Evolutionary conservation across 2,888 invertebrate species (phyloP).

Genomic region (Ectemnius lituratus): DNA sequence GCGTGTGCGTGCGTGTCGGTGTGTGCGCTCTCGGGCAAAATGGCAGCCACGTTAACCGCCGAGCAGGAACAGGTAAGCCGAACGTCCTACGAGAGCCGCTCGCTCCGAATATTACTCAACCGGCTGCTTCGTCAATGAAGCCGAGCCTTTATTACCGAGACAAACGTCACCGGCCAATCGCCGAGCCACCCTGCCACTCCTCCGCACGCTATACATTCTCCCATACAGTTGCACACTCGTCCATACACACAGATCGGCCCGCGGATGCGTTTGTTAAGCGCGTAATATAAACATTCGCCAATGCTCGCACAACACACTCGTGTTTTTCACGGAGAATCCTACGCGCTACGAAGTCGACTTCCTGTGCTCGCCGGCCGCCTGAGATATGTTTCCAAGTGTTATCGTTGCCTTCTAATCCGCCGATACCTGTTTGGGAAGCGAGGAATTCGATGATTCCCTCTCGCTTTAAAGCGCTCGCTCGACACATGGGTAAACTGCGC

Average conservation of each 20-base stretch:
- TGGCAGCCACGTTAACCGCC: slow-evolving; percentile 87
- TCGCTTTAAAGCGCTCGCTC: too few species aligned
- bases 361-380: neutral
- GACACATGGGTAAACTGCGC: too few species aligned
- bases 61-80: slow-evolving; percentile 89
- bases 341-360: neutral
- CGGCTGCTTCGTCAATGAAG: neutral
- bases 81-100: slow-evolving; percentile 43
- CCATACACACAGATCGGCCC: neutral
- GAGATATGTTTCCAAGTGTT: too few species aligned
- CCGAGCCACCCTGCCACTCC: too few species aligned
- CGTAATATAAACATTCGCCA: slow-evolving; percentile 38
- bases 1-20: slow-evolving; percentile 43
- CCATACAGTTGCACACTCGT: too few species aligned
- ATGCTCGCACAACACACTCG: neutral
- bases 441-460: too few species aligned
- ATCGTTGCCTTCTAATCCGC: too few species aligned
- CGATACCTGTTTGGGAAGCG: too few species aligned
- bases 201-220: too few species aligned
- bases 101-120: slow-evolving; percentile 5
- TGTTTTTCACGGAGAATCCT: too few species aligned
- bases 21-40: slow-evolving; percentile 73
- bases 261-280: slow-evolving; percentile 27
- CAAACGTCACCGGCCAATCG: too few species aligned
- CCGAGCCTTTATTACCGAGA: neutral